A percentile compares a stretch with the other conserved stretches of the same genome.
Evolutionary conservation across 2,113 vertebrate genomes (phyloP).

Genomic region (Oreotrochilus melanogaster): DNA sequence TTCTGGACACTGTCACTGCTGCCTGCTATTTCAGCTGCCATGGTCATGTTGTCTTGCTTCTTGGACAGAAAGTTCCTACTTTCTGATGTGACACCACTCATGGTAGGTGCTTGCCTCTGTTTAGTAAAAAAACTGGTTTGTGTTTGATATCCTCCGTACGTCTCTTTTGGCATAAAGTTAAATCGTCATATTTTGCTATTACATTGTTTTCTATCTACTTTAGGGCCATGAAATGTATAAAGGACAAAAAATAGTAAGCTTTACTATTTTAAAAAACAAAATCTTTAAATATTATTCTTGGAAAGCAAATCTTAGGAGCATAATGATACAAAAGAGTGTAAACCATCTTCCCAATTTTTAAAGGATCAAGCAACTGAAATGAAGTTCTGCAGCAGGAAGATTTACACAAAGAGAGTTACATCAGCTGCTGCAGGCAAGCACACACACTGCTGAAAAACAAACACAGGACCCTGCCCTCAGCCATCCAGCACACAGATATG

Average conservation of each 20-base stretch:
- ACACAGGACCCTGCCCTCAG: rapidly evolving
- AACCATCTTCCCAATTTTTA: neutral
- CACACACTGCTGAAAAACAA: neutral
- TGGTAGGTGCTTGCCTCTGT: neutral
- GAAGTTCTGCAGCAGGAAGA: neutral
- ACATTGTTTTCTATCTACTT: neutral
- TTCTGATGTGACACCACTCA: neutral
- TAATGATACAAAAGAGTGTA: neutral
- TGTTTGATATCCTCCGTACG: neutral
- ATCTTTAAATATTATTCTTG: neutral
- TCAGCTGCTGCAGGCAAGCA: neutral
- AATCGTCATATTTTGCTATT: neutral
- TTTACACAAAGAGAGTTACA: neutral
- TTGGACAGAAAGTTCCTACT: neutral
- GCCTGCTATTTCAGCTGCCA: neutral
- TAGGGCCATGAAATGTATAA: neutral
- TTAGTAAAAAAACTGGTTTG: neutral
- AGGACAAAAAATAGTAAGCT: neutral
- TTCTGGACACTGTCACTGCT: neutral
- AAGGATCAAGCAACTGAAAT: neutral
- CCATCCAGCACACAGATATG: neutral
- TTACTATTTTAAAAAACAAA: neutral
- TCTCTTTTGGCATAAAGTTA: neutral
- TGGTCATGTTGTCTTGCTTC: neutral
- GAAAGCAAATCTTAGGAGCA: neutral